Percentiles rank a stretch among this genome's conserved stretches.
Conservation (phyloP, 2,113 vertebrate genomes). For the Scopus umbretta region DNA sequence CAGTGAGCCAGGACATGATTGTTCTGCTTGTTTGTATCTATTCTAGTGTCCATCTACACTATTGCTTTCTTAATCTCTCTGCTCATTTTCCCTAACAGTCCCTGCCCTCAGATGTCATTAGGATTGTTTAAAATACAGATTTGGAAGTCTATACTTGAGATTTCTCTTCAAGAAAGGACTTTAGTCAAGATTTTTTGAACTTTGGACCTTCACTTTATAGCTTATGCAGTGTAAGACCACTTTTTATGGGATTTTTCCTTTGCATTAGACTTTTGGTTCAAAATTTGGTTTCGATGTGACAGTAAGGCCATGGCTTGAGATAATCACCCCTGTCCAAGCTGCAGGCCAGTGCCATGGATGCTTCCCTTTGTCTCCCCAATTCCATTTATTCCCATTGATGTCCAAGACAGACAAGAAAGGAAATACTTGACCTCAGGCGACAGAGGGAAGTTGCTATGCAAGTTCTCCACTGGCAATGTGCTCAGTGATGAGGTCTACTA, state of each 20-base stretch:
- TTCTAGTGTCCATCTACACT: no score
- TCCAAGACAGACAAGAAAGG: neutral
- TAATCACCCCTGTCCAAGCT: neutral
- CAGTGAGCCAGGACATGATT: neutral
- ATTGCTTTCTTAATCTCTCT: neutral
- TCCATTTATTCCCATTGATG: neutral
- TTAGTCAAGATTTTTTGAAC: neutral
- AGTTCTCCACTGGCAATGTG: neutral
- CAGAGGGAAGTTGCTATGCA: neutral
- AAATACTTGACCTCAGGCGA: neutral
- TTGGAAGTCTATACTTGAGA: neutral
- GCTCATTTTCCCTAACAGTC: neutral
- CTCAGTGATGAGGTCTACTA: neutral
- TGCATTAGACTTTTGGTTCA: neutral
- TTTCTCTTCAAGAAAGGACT: neutral
- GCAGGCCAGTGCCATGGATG: neutral
- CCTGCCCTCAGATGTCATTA: neutral
- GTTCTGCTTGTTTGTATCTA: neutral
- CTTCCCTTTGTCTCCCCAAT: neutral
- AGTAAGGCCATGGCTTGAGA: neutral
- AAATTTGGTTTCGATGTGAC: neutral
- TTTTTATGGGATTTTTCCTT: neutral
- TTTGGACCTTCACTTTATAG: neutral
- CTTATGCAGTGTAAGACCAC: accelerated
- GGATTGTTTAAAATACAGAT: neutral